Evolutionary conservation across 2,797 vertebrate species (phyloP).

Genomic region (Propithecus deckenii): DNA sequence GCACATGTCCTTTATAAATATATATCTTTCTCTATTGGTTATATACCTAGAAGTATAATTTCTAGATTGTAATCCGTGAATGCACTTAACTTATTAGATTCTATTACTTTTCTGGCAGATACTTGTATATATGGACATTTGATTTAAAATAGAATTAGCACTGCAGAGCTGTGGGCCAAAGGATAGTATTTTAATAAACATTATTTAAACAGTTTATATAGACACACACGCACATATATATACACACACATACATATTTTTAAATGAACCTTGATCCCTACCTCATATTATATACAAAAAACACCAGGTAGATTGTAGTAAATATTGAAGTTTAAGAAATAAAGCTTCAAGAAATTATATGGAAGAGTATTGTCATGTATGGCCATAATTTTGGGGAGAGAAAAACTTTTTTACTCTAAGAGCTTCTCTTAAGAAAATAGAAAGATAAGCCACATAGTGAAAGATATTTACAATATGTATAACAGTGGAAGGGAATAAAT

Average conservation of each 20-base stretch:
- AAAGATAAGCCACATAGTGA: not conserved
- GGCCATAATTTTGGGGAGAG: not conserved
- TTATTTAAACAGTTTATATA: not conserved
- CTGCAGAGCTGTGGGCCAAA: not conserved
- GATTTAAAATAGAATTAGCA: slow-evolving; percentile 27
- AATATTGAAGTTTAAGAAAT: slow-evolving; percentile 14
- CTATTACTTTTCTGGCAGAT: not conserved
- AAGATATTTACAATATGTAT: not conserved
- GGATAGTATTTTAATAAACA: not conserved
- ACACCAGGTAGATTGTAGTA: not conserved
- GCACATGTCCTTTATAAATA: not conserved
- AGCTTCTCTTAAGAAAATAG: not conserved
- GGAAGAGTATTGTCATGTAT: not conserved
- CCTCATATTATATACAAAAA: not conserved
- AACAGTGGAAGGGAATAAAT: not conserved
- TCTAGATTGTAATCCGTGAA: not conserved
- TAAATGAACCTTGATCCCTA: not conserved
- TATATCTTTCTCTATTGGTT: not conserved
- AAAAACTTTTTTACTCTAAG: not conserved
- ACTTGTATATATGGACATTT: not conserved
- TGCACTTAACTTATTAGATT: not conserved
- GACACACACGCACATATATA: not conserved
- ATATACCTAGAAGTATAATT: not conserved
- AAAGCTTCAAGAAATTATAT: not conserved
- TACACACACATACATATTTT: not conserved